Conservation (phyloP, 1,140 invertebrate species). For the Euschistus heros region DNA sequence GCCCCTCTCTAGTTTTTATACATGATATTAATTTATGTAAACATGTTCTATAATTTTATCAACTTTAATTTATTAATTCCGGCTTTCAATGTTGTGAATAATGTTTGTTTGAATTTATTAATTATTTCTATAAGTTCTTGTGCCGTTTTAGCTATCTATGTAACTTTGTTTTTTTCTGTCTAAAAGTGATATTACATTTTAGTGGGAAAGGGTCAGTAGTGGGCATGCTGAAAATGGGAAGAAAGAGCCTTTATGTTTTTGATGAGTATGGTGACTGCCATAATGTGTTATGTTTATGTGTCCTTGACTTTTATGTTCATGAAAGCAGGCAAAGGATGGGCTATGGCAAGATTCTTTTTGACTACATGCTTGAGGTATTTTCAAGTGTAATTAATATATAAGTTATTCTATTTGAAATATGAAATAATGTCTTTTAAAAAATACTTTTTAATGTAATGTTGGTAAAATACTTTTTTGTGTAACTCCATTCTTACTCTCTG, state of each 20-base stretch:
- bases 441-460: too few species aligned
- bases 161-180: background rate
- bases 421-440: too few species aligned
- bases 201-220: conserved; percentile 40
- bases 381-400: background rate
- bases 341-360: conserved; percentile 62
- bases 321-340: conserved; percentile 66
- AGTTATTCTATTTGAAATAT: too few species aligned
- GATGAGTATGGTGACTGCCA: conserved; percentile 55
- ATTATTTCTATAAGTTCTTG: too few species aligned
- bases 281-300: conserved; percentile 62
- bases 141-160: background rate
- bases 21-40: too few species aligned
- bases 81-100: too few species aligned
- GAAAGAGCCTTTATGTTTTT: conserved; percentile 73
- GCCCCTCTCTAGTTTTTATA: too few species aligned
- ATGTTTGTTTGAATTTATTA: too few species aligned
- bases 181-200: conserved; percentile 2
- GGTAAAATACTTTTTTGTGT: too few species aligned
- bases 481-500: too few species aligned
- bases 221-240: conserved; percentile 72
- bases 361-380: conserved; percentile 60
- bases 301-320: conserved; percentile 81
- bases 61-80: too few species aligned
- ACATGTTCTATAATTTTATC: too few species aligned